These are phyloP conservation scores for Drosophila asahinai DNA, from an alignment of 1,140 invertebrate species.

Conservation along the genomic window DNA sequence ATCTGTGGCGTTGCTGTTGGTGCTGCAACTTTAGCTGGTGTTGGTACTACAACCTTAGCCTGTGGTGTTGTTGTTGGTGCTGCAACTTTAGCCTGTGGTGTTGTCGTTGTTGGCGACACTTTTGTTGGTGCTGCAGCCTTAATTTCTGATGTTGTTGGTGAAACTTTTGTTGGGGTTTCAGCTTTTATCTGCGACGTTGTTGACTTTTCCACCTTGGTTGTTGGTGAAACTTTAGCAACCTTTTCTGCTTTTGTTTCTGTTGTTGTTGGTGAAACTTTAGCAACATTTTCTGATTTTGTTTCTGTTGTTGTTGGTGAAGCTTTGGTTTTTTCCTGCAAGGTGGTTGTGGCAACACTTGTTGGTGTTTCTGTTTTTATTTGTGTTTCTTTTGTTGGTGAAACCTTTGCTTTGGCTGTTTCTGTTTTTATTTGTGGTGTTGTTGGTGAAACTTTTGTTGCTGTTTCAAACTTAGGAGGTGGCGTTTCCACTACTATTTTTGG, in stretches of 20 bases:
- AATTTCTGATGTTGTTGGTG: constrained; percentile 8
- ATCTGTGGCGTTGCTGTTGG: not conserved
- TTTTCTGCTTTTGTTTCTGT: not conserved
- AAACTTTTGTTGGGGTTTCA: not conserved
- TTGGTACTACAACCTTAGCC: not conserved
- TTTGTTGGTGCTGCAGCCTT: not conserved
- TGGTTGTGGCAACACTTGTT: not conserved
- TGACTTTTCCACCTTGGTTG: not conserved
- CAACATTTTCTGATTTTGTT: not conserved
- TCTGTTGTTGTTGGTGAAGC: constrained; percentile 4
- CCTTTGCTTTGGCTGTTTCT: not conserved
- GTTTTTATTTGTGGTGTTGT: not conserved
- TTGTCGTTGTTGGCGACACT: not conserved
- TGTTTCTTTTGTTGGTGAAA: constrained; percentile 17
- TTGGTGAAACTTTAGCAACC: constrained; percentile 4
- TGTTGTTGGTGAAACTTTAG: constrained; percentile 8
- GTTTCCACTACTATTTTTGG: constrained; percentile 17
- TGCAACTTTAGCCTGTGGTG: not conserved
- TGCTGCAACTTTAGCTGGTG: constrained; percentile 9
- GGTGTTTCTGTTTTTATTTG: constrained; percentile 4
- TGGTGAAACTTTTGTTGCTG: not conserved
- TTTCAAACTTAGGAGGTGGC: constrained; percentile 9
- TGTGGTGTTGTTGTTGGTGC: not conserved
- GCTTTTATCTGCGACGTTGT: constrained; percentile 14
- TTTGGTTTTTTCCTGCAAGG: not conserved